Conservation (phyloP, 1,140 invertebrate species). For the Macrobrachium rosenbergii region DNA sequence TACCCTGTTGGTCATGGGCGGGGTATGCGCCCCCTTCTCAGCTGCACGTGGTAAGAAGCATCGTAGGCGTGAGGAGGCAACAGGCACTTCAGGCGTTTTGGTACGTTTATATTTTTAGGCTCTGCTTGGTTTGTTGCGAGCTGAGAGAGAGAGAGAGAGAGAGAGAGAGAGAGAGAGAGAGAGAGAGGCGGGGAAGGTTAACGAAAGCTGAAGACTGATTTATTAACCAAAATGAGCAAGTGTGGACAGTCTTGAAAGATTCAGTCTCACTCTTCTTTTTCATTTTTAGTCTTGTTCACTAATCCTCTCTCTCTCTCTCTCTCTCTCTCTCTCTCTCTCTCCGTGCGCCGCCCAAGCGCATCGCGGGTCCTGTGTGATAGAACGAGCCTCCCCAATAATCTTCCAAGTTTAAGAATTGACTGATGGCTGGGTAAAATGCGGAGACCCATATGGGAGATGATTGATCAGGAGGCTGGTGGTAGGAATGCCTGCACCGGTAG, state of each 20-base stretch:
- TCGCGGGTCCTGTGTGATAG: no score
- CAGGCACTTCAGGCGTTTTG: constrained; percentile 21
- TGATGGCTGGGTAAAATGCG: no score
- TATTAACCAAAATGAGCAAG: no score
- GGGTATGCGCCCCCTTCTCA: constrained; percentile 35
- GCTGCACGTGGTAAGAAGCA: constrained; percentile 34
- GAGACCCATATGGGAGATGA: neutral
- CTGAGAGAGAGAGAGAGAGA: constrained; percentile 11
- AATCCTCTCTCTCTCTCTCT: constrained; percentile 30
- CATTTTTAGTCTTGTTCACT: neutral
- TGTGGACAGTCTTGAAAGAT: no score
- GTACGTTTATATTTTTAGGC: constrained; percentile 39
- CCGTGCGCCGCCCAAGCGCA: neutral
- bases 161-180: neutral
- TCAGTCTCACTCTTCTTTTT: no score
- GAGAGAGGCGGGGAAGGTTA: neutral
- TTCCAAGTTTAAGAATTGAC: no score
- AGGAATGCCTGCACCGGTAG: neutral
- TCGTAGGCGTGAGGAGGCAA: constrained; percentile 28
- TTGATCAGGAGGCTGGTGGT: neutral
- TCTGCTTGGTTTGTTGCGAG: constrained; percentile 20
- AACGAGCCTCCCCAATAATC: no score
- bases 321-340: constrained; percentile 41
- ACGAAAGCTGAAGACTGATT: no score
- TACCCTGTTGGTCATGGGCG: constrained; percentile 39